phyloP scores from a whole-genome alignment of 1,140 invertebrate species.

The Lepidotrigona ventralis region DNA sequence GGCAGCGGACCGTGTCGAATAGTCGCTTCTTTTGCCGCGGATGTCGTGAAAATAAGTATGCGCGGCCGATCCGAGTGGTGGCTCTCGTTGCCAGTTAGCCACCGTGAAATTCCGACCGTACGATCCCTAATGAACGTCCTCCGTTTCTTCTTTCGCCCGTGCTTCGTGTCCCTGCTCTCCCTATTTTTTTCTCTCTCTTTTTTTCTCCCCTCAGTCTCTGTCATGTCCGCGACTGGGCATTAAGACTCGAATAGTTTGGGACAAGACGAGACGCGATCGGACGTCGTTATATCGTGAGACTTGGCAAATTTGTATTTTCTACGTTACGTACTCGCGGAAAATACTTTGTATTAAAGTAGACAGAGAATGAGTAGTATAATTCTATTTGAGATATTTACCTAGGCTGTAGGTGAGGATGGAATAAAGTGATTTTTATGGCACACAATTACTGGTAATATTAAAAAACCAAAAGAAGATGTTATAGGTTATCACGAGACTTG shows the following conservation, averaged over 20 bases:
- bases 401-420: too few species aligned
- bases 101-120: constrained; percentile 61
- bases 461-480: too few species aligned
- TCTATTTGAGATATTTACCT: too few species aligned
- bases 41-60: constrained; percentile 67
- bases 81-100: constrained; percentile 32
- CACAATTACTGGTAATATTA: too few species aligned
- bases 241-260: background rate
- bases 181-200: background rate
- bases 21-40: constrained; percentile 65
- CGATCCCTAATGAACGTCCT: constrained; percentile 56
- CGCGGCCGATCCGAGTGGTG: constrained; percentile 44
- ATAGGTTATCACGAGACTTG: too few species aligned
- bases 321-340: too few species aligned
- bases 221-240: background rate
- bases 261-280: too few species aligned
- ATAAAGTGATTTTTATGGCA: too few species aligned
- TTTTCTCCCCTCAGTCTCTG: background rate
- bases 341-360: too few species aligned
- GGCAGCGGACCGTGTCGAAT: constrained; percentile 61
- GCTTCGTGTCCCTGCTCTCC: background rate
- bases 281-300: too few species aligned
- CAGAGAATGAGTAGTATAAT: too few species aligned
- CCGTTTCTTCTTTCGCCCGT: background rate
- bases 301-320: too few species aligned